A percentile compares a stretch with the other conserved stretches of the same genome.
phyloP scores from a whole-genome alignment of 2,888 invertebrate species.

The Furcula furcula region DNA sequence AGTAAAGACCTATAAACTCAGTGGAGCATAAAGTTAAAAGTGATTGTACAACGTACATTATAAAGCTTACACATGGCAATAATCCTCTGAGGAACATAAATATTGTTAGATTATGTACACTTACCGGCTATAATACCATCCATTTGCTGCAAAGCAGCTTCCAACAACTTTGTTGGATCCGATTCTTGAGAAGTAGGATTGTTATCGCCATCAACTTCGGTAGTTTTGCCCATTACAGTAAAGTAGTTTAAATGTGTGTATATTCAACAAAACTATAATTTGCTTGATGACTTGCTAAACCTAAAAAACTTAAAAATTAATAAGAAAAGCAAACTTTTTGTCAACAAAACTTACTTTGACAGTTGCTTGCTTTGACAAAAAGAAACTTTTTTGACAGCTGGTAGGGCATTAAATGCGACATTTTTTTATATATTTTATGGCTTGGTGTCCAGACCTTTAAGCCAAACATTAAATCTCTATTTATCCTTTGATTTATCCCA shows the following conservation, averaged over 20 bases:
- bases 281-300: conserved; percentile 9
- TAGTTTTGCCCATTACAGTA: conserved; percentile 71
- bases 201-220: conserved; percentile 75
- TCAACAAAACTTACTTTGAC: conserved; percentile 62
- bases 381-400: no score
- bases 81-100: no score
- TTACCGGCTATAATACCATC: conserved; percentile 93
- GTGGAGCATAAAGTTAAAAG: conserved; percentile 44
- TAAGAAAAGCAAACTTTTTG: conserved; percentile 55
- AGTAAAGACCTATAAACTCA: conserved; percentile 44
- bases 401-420: no score
- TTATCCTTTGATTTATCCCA: no score
- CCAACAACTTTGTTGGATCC: conserved; percentile 92
- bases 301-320: conserved; percentile 24
- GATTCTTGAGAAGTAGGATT: conserved; percentile 84
- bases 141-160: conserved; percentile 93
- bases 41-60: no score
- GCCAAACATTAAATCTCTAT: no score
- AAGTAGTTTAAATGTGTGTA: conserved; percentile 6
- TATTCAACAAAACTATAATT: conserved; percentile 11
- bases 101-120: conserved; percentile 22
- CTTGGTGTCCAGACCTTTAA: no score
- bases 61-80: no score
- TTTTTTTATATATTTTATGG: no score
- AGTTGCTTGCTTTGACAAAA: no score